phyloP scores from a whole-genome alignment of 1,140 invertebrate species.

The Drosophila pruinosa region DNA sequence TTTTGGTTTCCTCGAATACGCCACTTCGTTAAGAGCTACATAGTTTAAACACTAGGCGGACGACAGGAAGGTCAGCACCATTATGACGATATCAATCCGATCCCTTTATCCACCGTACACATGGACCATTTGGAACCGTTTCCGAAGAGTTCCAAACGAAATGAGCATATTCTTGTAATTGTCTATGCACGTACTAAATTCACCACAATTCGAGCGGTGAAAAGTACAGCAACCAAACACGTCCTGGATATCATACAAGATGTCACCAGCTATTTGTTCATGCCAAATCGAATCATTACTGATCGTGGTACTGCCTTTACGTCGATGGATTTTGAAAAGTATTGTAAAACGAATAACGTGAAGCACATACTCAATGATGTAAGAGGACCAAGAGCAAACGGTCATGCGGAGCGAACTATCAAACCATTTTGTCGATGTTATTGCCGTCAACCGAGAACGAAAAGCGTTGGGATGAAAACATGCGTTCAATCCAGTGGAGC shows the following conservation, averaged over 20 bases:
- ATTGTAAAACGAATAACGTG: no score
- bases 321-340: no score
- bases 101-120: constrained; percentile 41
- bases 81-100: constrained; percentile 33
- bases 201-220: no score
- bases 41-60: constrained; percentile 9
- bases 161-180: no score
- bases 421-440: background rate
- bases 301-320: no score
- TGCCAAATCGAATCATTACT: no score
- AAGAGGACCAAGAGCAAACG: background rate
- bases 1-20: constrained; percentile 20
- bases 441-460: constrained; percentile 18
- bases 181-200: no score
- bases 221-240: constrained; percentile 8
- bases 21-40: constrained; percentile 12
- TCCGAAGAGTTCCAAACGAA: constrained; percentile 32
- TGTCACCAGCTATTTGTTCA: background rate
- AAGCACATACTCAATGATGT: no score
- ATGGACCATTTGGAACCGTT: constrained; percentile 67
- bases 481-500: constrained; percentile 1
- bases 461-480: constrained; percentile 13
- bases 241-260: constrained; percentile 7
- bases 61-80: constrained; percentile 10
- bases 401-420: no score